Percentiles rank a stretch among this genome's conserved stretches.
These are phyloP conservation scores for Dreissena polymorpha DNA, from an alignment of 1,140 invertebrate species.

Conservation along the genomic window DNA sequence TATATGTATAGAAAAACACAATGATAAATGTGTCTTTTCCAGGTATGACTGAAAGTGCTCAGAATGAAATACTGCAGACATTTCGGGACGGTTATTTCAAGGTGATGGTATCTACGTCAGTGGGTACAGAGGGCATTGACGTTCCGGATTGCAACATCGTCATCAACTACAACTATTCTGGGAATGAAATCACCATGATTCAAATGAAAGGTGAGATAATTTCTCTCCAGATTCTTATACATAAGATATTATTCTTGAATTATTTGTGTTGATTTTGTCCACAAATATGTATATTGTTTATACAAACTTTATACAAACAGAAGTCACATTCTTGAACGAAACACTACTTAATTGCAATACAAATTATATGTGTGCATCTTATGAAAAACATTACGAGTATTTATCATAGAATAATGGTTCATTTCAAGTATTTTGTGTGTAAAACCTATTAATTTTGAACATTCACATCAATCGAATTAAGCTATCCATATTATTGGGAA, in stretches of 20 bases:
- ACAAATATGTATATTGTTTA: too few species aligned
- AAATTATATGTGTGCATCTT: too few species aligned
- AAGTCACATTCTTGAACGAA: too few species aligned
- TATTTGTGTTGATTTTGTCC: not conserved
- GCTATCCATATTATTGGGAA: too few species aligned
- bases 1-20: not conserved
- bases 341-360: too few species aligned
- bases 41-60: conserved; percentile 40
- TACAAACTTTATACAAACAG: too few species aligned
- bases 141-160: conserved; percentile 43
- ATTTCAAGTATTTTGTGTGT: too few species aligned
- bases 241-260: not conserved
- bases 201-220: conserved; percentile 51
- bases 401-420: too few species aligned
- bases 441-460: too few species aligned
- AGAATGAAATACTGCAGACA: conserved; percentile 15
- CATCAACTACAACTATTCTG: conserved; percentile 43
- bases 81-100: conserved; percentile 27
- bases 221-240: not conserved
- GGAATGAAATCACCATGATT: conserved; percentile 47
- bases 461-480: too few species aligned
- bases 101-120: conserved; percentile 46
- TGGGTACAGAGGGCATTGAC: conserved; percentile 53
- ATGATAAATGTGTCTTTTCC: too few species aligned
- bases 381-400: too few species aligned